Percentiles rank a stretch among this genome's conserved stretches.
Evolutionary conservation across 2,797 vertebrate species (phyloP).

Genomic region (Rhynchonycteris naso): DNA sequence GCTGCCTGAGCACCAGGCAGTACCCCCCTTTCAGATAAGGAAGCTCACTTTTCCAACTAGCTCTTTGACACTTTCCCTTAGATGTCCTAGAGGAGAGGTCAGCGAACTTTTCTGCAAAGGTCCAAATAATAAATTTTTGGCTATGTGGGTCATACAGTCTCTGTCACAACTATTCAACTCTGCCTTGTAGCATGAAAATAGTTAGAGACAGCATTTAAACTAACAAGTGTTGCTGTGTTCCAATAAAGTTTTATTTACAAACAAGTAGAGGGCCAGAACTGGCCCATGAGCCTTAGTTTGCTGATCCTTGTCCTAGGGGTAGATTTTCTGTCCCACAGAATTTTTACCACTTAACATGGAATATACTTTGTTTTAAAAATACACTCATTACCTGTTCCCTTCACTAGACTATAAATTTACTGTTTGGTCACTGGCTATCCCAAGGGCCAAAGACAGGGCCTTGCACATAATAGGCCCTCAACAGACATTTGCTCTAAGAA

Average conservation of each 20-base stretch:
- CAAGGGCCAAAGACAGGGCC: neutral
- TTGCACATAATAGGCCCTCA: neutral
- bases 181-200: neutral
- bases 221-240: neutral
- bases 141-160: neutral
- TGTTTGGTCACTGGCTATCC: neutral
- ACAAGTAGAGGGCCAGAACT: neutral
- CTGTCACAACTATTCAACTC: neutral
- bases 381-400: neutral
- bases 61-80: neutral
- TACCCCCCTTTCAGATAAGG: neutral
- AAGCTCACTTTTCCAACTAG: neutral
- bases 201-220: neutral
- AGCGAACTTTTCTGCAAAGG: neutral
- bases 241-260: constrained; percentile 52
- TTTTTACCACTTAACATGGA: neutral
- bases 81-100: neutral
- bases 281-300: neutral
- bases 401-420: neutral
- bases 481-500: neutral
- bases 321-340: neutral
- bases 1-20: neutral
- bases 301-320: neutral
- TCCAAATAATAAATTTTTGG: neutral
- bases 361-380: neutral